Evolutionary conservation across 2,888 invertebrate species (phyloP), one percentile per base, ranked within the genome.

Genomic region (Troilus luridus): DNA sequence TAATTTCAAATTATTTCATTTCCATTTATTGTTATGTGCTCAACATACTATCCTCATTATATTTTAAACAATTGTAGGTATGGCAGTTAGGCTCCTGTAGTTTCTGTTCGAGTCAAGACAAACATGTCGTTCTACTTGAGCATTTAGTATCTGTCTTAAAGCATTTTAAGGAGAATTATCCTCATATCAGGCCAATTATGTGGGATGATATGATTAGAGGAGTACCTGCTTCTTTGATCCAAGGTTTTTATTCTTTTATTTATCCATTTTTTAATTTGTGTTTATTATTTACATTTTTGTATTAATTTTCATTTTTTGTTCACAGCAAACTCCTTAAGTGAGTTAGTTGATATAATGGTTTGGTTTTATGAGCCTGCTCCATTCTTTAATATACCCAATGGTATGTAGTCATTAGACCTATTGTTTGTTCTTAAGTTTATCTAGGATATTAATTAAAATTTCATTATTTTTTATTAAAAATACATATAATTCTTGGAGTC

Each of bases 181-280:
- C 97, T 0, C 94, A 95, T 91, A 93, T 96, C 60, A 95, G 94
- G 92, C 94, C 97, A 9, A 96, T 98, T 19, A 96, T 98, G 94
- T 98, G 98, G 98, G 98, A 98, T 93, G 98, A 98, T 93, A 98
- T 98, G 98, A 94, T 98, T 91, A 95, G 98, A 93, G 94, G 41
- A 27, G 91, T 92, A 21, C 91, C 92, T 54, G 60, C 90, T 7
- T 91, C 90, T 59, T 62, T 90, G 59, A 90, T 90, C 24, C 27
- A 88, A 88, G 81, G 90, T 90, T 24, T 77, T 58, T 54, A 5
- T n/a, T 64, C 54, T 10, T 54, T n/a, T 17, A 54, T 41, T 62
- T 64, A 67, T 9, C 17, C 60, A 27, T 6, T 91, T 72, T 24
- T 58, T 90, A 24, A 77, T 27, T 58, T 8, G 1, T 11, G 17